A percentile compares a stretch with the other conserved stretches of the same genome.
Evolutionary conservation across 2,888 invertebrate species (phyloP).

Genomic region (Celastrina argiolus): DNA sequence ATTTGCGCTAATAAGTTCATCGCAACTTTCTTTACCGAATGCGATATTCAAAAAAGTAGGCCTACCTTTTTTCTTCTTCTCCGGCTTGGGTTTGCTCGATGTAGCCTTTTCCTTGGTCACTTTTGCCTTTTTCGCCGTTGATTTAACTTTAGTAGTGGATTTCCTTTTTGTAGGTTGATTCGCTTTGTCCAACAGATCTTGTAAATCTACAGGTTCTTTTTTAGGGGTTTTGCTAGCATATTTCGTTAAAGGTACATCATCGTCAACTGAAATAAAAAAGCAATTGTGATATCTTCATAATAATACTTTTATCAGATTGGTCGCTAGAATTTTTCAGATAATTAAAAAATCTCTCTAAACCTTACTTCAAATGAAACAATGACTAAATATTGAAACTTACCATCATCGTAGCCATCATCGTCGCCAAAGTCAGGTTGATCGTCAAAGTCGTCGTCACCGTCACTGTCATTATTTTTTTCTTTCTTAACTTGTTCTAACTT

Average conservation of each 20-base stretch:
- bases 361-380: too few relatives aligned
- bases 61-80: slow-evolving; percentile 74
- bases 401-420: slow-evolving; percentile 47
- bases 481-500: slow-evolving; percentile 59
- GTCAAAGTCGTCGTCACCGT: slow-evolving; percentile 47
- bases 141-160: slow-evolving; percentile 49
- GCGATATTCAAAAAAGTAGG: slow-evolving; percentile 28
- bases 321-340: too few relatives aligned
- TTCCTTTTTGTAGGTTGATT: slow-evolving; percentile 59
- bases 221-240: slow-evolving; percentile 63
- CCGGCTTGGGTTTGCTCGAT: slow-evolving; percentile 53
- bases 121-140: slow-evolving; percentile 53
- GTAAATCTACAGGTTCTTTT: slow-evolving; percentile 55
- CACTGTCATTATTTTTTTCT: slow-evolving; percentile 47
- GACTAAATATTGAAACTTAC: slow-evolving; percentile 30
- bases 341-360: too few relatives aligned
- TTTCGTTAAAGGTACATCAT: slow-evolving; percentile 62
- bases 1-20: slow-evolving; percentile 35
- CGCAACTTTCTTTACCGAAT: slow-evolving; percentile 42
- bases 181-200: slow-evolving; percentile 54
- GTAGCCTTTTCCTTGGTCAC: slow-evolving; percentile 50
- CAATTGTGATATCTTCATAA: not conserved
- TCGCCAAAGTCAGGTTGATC: slow-evolving; percentile 38
- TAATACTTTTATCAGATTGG: too few relatives aligned
- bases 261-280: slow-evolving; percentile 55